phyloP scores from a whole-genome alignment of 2,797 vertebrate species.

The Alfaro cultratus region DNA sequence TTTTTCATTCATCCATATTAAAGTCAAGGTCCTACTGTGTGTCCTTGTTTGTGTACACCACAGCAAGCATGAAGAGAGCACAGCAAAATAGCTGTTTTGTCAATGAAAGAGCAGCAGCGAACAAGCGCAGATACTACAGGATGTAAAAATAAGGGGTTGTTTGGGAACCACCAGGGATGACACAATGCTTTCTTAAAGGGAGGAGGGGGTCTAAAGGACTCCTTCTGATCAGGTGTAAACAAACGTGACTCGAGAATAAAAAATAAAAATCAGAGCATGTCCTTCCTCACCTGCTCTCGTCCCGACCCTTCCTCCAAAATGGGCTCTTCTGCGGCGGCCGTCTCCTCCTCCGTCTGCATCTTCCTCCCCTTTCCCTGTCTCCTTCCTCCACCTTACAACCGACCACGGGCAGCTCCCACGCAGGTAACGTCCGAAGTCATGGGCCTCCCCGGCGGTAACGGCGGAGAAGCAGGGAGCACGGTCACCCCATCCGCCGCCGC shows the following conservation, averaged over 20 bases:
- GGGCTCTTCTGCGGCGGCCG: constrained; percentile 82
- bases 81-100: constrained; percentile 9
- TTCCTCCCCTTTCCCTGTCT: constrained; percentile 68
- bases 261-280: neutral
- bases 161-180: constrained; percentile 16
- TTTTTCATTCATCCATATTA: neutral
- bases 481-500: constrained; percentile 85
- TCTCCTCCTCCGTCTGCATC: constrained; percentile 85
- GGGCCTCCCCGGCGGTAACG: constrained; percentile 72
- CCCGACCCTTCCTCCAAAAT: constrained; percentile 81
- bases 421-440: constrained; percentile 75
- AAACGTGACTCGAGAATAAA: neutral
- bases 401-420: constrained; percentile 71
- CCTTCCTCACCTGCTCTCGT: constrained; percentile 82
- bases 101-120: constrained; percentile 12
- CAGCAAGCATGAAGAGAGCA: neutral
- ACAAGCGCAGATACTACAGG: neutral
- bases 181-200: neutral
- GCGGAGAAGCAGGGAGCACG: constrained; percentile 73
- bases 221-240: constrained; percentile 1
- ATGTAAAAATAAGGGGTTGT: constrained; percentile 10
- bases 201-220: neutral
- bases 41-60: constrained; percentile 51
- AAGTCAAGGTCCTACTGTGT: constrained; percentile 53
- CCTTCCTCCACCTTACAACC: constrained; percentile 63